These are phyloP conservation scores for Falco columbarius DNA, from an alignment of 2,797 vertebrate genomes.

Conservation along the genomic window DNA sequence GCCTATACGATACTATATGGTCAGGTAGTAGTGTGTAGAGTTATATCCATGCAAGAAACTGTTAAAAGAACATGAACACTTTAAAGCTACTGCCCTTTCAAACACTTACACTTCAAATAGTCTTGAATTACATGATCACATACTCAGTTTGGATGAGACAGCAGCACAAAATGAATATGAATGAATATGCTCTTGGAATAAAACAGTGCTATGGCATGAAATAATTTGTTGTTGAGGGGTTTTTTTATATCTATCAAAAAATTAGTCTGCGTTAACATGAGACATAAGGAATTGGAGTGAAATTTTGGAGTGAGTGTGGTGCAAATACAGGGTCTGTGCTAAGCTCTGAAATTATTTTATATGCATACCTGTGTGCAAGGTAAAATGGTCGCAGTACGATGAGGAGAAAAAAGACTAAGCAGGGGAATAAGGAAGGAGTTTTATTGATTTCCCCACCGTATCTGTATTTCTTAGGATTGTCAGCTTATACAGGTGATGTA, in stretches of 20 bases:
- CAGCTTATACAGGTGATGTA: neutral
- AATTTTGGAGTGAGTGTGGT: neutral
- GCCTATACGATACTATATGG: accelerated
- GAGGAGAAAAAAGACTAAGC: neutral
- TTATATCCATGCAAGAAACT: neutral
- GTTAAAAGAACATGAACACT: neutral
- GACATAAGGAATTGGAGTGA: neutral
- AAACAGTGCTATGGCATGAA: neutral
- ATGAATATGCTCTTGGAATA: neutral
- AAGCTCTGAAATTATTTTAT: neutral
- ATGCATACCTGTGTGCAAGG: accelerated
- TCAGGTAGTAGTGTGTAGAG: neutral
- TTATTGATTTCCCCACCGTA: neutral
- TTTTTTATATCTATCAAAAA: neutral
- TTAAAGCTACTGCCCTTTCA: neutral
- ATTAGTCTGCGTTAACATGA: neutral
- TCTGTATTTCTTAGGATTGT: neutral
- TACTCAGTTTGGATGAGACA: neutral
- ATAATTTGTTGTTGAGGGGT: neutral
- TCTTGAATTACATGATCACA: neutral
- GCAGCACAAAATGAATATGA: neutral
- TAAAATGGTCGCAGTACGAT: neutral
- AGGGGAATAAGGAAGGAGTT: neutral
- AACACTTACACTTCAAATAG: neutral
- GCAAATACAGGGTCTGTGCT: neutral